Percentiles rank a stretch among this genome's conserved stretches.
These are phyloP conservation scores for Chionodraco myersi DNA, from an alignment of 2,113 vertebrate genomes.

Conservation along the genomic window DNA sequence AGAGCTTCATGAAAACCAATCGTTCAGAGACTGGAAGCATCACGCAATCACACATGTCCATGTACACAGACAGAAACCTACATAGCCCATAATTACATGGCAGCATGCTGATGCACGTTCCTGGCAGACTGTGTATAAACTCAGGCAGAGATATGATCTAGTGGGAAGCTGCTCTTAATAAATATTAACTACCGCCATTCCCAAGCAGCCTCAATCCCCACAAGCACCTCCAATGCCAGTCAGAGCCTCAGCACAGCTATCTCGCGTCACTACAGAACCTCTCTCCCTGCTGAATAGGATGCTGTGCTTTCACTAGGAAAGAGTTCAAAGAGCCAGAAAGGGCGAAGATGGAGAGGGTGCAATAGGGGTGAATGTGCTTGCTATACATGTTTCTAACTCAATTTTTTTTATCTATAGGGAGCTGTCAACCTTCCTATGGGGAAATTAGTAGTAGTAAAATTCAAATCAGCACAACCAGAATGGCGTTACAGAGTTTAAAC, in stretches of 20 bases:
- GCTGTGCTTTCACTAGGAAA: slow-evolving; percentile 71
- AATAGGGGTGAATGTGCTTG: slow-evolving; percentile 62
- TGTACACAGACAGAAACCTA: slow-evolving; percentile 54
- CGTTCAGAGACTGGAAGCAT: slow-evolving; percentile 41
- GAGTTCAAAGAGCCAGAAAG: slow-evolving; percentile 78
- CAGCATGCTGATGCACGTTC: slow-evolving; percentile 74
- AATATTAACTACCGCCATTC: slow-evolving; percentile 85
- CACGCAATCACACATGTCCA: slow-evolving; percentile 39
- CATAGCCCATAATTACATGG: slow-evolving; percentile 75
- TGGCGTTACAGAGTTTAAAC: slow-evolving; percentile 61
- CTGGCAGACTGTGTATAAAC: slow-evolving; percentile 76
- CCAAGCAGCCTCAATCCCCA: slow-evolving; percentile 81
- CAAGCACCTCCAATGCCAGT: slow-evolving; percentile 76
- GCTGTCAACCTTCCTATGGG: slow-evolving; percentile 57
- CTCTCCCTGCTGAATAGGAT: slow-evolving; percentile 77
- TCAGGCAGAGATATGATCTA: slow-evolving; percentile 80
- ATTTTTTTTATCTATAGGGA: slow-evolving; percentile 76
- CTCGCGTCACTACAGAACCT: slow-evolving; percentile 72
- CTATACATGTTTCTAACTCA: slow-evolving; percentile 72
- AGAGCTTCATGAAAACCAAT: slow-evolving; percentile 35
- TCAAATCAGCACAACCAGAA: slow-evolving; percentile 74
- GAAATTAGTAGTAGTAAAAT: slow-evolving; percentile 76
- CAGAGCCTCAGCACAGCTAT: slow-evolving; percentile 69
- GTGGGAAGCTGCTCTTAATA: slow-evolving; percentile 82
- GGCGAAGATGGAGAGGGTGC: slow-evolving; percentile 37